Conservation (phyloP, 2,113 vertebrate species). For the Phylloscopus trochilus region DNA sequence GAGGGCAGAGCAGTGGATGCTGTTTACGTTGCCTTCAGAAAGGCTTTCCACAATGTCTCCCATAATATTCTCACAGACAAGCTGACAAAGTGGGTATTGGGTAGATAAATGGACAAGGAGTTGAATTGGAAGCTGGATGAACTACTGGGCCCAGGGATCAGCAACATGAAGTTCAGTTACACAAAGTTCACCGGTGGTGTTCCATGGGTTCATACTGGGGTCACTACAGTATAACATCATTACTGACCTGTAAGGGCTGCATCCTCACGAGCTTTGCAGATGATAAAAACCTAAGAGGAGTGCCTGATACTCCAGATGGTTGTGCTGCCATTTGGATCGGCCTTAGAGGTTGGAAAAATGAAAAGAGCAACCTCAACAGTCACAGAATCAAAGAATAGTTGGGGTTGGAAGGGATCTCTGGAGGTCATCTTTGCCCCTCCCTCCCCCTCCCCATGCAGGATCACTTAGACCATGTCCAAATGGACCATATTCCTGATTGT, state of each 20-base stretch:
- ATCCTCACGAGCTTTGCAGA: background rate
- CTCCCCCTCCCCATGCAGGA: rapidly evolving
- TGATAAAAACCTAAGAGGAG: background rate
- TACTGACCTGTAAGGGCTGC: background rate
- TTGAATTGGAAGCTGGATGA: background rate
- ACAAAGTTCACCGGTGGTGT: background rate
- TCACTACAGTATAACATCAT: background rate
- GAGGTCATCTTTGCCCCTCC: background rate
- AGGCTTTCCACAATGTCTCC: background rate
- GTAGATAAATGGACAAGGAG: background rate
- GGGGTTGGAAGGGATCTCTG: background rate
- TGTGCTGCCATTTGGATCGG: background rate
- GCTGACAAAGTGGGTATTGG: background rate
- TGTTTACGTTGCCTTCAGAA: rapidly evolving
- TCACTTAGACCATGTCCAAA: background rate
- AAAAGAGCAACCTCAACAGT: background rate
- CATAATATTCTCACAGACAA: background rate
- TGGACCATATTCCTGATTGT: background rate
- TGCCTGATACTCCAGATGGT: background rate
- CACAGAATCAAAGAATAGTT: background rate
- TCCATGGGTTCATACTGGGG: background rate
- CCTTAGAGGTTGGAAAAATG: background rate
- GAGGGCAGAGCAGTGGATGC: background rate
- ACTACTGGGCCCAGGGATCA: background rate
- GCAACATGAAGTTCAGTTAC: background rate